These are phyloP conservation scores for Procambarus virginalis DNA, from an alignment of 1,140 invertebrate genomes.

Conservation along the genomic window DNA sequence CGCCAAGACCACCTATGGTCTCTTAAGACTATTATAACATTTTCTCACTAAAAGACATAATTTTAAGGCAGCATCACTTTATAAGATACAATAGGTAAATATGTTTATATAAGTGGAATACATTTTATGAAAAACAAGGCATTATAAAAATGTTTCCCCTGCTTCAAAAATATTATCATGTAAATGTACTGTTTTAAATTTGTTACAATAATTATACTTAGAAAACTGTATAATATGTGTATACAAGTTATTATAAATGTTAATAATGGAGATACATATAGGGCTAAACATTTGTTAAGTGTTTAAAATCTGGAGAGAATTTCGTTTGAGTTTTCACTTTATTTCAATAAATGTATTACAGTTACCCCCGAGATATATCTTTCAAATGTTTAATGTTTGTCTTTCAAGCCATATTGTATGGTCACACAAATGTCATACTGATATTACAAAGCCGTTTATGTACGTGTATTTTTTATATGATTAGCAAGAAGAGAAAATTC, in stretches of 20 bases:
- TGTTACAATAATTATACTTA: not conserved
- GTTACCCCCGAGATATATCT: not conserved
- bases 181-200: conserved; percentile 21
- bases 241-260: not conserved
- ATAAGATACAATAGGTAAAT: not conserved
- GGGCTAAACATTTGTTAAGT: not conserved
- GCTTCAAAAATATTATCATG: conserved; percentile 4
- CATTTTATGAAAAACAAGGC: not conserved
- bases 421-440: not conserved
- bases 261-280: not conserved
- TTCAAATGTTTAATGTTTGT: not conserved
- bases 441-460: not conserved
- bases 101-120: not conserved
- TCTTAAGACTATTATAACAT: not conserved
- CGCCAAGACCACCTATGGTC: not conserved
- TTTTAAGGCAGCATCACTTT: not conserved
- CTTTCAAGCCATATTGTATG: not conserved
- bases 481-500: too few species aligned
- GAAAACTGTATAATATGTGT: not conserved
- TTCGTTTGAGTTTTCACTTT: not conserved
- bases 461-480: not conserved
- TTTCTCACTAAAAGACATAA: not conserved
- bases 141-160: not conserved
- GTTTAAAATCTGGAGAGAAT: not conserved
- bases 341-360: not conserved